Evolutionary conservation across 2,113 vertebrate genomes (phyloP), one percentile per base, ranked within the genome.

Genomic region (Panthera uncia): DNA sequence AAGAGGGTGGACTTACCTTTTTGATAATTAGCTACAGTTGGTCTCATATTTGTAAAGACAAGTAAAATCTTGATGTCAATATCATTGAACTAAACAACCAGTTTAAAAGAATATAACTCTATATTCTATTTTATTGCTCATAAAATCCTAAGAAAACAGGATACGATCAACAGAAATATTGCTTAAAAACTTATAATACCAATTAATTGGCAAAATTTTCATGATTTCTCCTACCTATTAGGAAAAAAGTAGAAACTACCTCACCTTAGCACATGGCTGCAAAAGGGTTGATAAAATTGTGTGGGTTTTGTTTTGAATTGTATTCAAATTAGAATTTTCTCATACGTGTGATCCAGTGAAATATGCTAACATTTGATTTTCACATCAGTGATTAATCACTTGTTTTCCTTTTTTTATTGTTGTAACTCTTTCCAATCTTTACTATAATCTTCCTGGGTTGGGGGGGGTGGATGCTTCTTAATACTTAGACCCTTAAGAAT

Each of bases 331-430:
- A 90, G 4, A n/a, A 23, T 82, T 95, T 96, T 76, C 11, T 68
- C n/a, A 3, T 61, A 3, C 84, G 61, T 86, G 93, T 2, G 0
- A 68, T 45, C 84, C 83, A 55, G 16, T 74, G 18, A 92, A 86
- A 81, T 94, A 45, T 91, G 31, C 61, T 81, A 50, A 76, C 25
- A 73, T 92, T 96, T 92, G 10, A 89, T 80, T 69, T 89, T 50
- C 1, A 0, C 55, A n/a, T 86, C 11, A 90, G 55, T 86, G 7
- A 89, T 84, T 16, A 1, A 76, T 87, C 38, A 73, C 93, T 94
- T 41, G 15, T 45, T 74, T 91, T 81, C 29, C 48, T 41, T 82
- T 88, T 80, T 80, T 61, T 91, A 3, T n/a, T 65, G 7, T 50
- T 85, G 84, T 52, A 13, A 86, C 1, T 65, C 29, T 93, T 27